Evolutionary conservation across 2,888 invertebrate species (phyloP), one percentile per base, ranked within the genome.

Genomic region (Hofmannophila pseudospretella): DNA sequence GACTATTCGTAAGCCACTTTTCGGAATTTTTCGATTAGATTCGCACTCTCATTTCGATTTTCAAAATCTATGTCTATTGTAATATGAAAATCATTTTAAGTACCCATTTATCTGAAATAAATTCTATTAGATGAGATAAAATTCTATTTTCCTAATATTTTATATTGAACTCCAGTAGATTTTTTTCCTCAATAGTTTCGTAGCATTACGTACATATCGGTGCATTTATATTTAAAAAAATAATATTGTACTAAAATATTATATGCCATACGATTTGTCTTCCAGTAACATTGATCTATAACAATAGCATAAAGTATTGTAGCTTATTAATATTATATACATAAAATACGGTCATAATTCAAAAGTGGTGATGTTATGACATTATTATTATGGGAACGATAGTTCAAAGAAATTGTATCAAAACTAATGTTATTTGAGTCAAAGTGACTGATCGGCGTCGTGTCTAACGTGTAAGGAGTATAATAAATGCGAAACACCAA

Each of bases 221-320:
- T 85, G 82, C 78, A 74, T 79, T 80, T 77, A 62, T 78, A 81
- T 77, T 79, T 57, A 66, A 67, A 67, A 70, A 67, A 64, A 73
- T 62, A 56, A 67, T 64, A 63, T 67, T 70, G 67, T 77, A 80
- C 70, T 43, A 43, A 43, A 71, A 65, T 82, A 85, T 84, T 77
- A 68, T 85, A 85, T 78, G 87, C 87, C 87, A 87, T 87, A 87
- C 86, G 78, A 87, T 81, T 87, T 87, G 87, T 88, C 87, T 88
- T 88, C 87, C 87, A 88, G 75, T 82, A 85, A 85, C 68, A 79
- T 80, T 82, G 80, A 80, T 81, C 82, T 79, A 80, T 75, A 74
- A 78, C 81, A 81, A 82, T 85, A 86, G 84, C 63, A 67, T 79
- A 77, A 79, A 73, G 68, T 81, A 82, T 79, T 80, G 76, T 82